Evolutionary conservation across 35 echinoderm and acorn worm genomes (phyloP).

Genomic region (Eucidaris tribuloides): DNA sequence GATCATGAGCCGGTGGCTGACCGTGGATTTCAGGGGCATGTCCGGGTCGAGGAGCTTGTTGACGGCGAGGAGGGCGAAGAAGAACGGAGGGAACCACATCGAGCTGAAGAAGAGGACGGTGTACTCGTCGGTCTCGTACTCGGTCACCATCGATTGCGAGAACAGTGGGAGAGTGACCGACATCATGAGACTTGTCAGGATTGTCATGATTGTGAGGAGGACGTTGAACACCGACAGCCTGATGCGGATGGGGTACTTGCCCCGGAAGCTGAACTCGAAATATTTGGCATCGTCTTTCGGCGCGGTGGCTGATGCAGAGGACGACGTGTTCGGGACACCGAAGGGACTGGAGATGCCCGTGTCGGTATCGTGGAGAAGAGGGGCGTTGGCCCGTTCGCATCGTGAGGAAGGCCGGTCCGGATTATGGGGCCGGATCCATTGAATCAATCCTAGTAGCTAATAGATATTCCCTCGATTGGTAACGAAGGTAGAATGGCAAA

Average conservation of each 20-base stretch:
- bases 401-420: too few relatives aligned
- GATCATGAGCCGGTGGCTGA: slow-evolving; percentile 27
- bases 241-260: background rate
- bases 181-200: slow-evolving; percentile 65
- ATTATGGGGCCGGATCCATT: too few relatives aligned
- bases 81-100: slow-evolving; percentile 73
- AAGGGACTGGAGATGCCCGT: too few relatives aligned
- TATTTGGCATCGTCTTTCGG: background rate
- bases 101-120: slow-evolving; percentile 67
- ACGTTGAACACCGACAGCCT: slow-evolving; percentile 35
- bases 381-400: too few relatives aligned
- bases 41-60: slow-evolving; percentile 42
- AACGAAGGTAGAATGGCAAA: too few relatives aligned
- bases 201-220: slow-evolving; percentile 72
- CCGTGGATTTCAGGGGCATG: slow-evolving; percentile 21
- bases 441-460: too few relatives aligned
- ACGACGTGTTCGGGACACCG: too few relatives aligned
- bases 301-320: background rate
- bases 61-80: slow-evolving; percentile 58
- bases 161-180: slow-evolving; percentile 72
- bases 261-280: background rate
- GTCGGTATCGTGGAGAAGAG: too few relatives aligned
- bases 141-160: slow-evolving; percentile 42
- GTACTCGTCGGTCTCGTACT: slow-evolving; percentile 52
- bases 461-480: too few relatives aligned